Evolutionary conservation across 2,888 invertebrate species (phyloP), one percentile per base, ranked within the genome.

Genomic region (Apoda limacodes): DNA sequence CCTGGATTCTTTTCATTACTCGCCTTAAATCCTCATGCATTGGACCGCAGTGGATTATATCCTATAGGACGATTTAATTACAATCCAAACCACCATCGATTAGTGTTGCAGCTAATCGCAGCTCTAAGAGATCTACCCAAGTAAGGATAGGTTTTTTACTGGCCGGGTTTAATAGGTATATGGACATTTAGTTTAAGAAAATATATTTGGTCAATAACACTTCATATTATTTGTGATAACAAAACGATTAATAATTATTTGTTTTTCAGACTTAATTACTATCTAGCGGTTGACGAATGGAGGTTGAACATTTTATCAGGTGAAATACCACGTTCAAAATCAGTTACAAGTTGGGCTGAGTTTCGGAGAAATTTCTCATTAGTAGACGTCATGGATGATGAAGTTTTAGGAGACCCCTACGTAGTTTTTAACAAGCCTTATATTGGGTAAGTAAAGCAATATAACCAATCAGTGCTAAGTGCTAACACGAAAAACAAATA

Each of bases 261-360:
- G 22, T 22, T n/a, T 15, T 27, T 30, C 51, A 82, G 82, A 46
- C 57, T 85, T 26, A 80, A 84, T 36, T 85, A 78, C 52, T 84
- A 83, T 49, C 55, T 83, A 41, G 71, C 82, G 15, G 83, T 74
- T 7, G 85, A 85, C 37, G 74, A 75, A 49, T 85, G 83, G 82
- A 66, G 85, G 34, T 48, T 84, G 22, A 68, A 80, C 45, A 60
- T 74, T 30, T 48, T 82, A 32, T 65, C 50, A 55, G 71, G 70
- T 30, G 54, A 58, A 40, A 64, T 66, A 39, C 60, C 69, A 14
- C 54, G 63, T 22, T 39, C 65, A 9, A 58, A 68, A 43, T 58
- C 63, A 31, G 59, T 55, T 5, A 57, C 39, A 15, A 83, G 82
- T 62, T 84, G 84, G 83, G 66, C 69, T 28, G 68, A 78, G 34